These are phyloP conservation scores for Hirtodrosophila histrioides DNA, from an alignment of 2,888 invertebrate species.

Conservation along the genomic window DNA sequence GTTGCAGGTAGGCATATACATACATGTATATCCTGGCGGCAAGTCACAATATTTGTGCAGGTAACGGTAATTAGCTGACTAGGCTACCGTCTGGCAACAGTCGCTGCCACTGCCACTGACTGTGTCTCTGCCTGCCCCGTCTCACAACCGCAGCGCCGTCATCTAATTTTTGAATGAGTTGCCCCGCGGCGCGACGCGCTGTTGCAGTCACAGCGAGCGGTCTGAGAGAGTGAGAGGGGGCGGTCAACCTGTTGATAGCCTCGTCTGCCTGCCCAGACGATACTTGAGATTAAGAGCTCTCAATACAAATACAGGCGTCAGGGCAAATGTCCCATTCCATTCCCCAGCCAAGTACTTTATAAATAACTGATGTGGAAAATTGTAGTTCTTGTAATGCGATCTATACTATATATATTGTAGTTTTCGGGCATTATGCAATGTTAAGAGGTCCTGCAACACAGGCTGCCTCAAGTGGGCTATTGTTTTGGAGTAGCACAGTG, in stretches of 20 bases:
- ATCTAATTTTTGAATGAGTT: slow-evolving; percentile 68
- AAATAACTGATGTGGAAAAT: slow-evolving; percentile 41
- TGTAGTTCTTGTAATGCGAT: slow-evolving; percentile 56
- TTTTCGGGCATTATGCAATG: slow-evolving; percentile 21
- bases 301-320: slow-evolving; percentile 47
- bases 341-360: slow-evolving; percentile 22
- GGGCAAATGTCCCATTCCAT: slow-evolving; percentile 27
- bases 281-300: slow-evolving; percentile 70
- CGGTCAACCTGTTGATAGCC: slow-evolving; percentile 72
- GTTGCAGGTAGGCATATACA: slow-evolving; percentile 30
- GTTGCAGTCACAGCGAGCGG: slow-evolving; percentile 44
- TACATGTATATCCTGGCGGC: slow-evolving; percentile 38
- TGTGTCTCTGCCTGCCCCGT: background rate
- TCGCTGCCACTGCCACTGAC: background rate
- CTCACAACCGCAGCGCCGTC: slow-evolving; percentile 23
- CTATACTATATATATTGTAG: slow-evolving; percentile 4
- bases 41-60: slow-evolving; percentile 69
- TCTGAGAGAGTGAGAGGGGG: slow-evolving; percentile 40
- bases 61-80: slow-evolving; percentile 73
- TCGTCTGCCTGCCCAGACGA: slow-evolving; percentile 51
- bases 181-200: slow-evolving; percentile 67
- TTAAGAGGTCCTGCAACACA: slow-evolving; percentile 10
- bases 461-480: slow-evolving; percentile 2
- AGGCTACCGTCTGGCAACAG: slow-evolving; percentile 64
- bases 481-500: slow-evolving; percentile 24